phyloP scores from a whole-genome alignment of 2,113 vertebrate genomes.

The Neotoma lepida region DNA sequence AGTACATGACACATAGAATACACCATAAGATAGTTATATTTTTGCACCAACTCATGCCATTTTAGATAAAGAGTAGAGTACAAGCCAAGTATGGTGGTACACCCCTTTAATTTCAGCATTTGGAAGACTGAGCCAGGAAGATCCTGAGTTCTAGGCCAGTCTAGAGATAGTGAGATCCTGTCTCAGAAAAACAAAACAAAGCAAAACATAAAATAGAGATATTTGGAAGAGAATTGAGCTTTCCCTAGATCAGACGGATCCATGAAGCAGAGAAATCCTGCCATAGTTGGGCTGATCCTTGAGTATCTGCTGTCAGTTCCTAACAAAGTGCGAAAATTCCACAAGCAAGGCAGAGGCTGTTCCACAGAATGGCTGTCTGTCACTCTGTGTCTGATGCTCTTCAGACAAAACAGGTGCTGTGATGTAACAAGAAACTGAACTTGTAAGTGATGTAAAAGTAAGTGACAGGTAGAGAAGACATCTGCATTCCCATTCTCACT shows the following conservation, averaged over 20 bases:
- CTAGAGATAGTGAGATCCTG: background rate
- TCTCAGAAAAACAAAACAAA: background rate
- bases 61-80: background rate
- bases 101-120: background rate
- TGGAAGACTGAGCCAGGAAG: background rate
- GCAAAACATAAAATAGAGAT: background rate
- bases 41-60: background rate
- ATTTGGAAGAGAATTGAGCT: background rate
- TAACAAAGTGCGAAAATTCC: background rate
- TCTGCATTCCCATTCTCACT: background rate
- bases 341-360: background rate
- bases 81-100: background rate
- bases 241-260: constrained; percentile 44
- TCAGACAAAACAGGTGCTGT: background rate
- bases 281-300: constrained; percentile 63
- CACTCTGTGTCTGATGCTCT: background rate
- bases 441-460: background rate
- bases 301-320: background rate
- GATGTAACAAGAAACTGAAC: no score
- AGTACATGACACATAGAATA: background rate
- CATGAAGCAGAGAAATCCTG: constrained; percentile 79
- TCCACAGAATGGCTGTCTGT: no score
- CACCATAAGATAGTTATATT: background rate
- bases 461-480: background rate
- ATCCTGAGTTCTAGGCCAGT: background rate